A percentile compares a stretch with the other conserved stretches of the same genome.
Evolutionary conservation across 2,888 invertebrate genomes (phyloP).

Genomic region (Luffia ferchaultella): DNA sequence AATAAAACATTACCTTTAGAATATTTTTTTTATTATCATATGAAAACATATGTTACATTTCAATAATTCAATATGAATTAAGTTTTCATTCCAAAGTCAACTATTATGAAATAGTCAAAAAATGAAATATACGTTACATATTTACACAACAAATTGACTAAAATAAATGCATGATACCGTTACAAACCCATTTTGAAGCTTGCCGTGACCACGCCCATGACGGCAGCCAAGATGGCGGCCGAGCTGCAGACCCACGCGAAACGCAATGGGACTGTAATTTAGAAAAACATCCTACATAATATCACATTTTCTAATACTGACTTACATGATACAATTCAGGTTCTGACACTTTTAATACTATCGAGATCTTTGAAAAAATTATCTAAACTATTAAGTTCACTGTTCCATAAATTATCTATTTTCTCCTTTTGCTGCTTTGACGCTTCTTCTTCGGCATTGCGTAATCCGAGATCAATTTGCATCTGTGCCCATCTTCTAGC

Average conservation of each 20-base stretch:
- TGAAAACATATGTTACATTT: constrained; percentile 64
- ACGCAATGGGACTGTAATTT: constrained; percentile 67
- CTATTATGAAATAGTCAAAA: constrained; percentile 37
- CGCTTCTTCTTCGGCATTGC: constrained; percentile 50
- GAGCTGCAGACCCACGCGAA: constrained; percentile 60
- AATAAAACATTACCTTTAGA: constrained; percentile 30
- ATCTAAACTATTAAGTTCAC: constrained; percentile 71
- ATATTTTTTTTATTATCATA: constrained; percentile 53
- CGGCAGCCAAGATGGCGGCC: constrained; percentile 59
- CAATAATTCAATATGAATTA: constrained; percentile 63
- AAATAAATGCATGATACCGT: constrained; percentile 60
- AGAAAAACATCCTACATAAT: constrained; percentile 61
- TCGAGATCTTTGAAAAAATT: constrained; percentile 72
- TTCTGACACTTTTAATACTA: constrained; percentile 52
- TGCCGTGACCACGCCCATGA: constrained; percentile 65
- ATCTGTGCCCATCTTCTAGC: constrained; percentile 68
- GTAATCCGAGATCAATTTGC: constrained; percentile 57
- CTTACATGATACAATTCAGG: constrained; percentile 41
- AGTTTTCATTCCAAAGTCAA: constrained; percentile 45
- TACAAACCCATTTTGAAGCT: constrained; percentile 67
- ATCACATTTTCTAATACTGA: constrained; percentile 53
- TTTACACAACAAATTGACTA: constrained; percentile 28
- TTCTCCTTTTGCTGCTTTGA: constrained; percentile 48
- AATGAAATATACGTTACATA: constrained; percentile 49
- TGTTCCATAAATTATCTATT: constrained; percentile 60